Evolutionary conservation across 2,888 invertebrate species (phyloP), one percentile per base, ranked within the genome.

Genomic region (Antheraea yamamai): DNA sequence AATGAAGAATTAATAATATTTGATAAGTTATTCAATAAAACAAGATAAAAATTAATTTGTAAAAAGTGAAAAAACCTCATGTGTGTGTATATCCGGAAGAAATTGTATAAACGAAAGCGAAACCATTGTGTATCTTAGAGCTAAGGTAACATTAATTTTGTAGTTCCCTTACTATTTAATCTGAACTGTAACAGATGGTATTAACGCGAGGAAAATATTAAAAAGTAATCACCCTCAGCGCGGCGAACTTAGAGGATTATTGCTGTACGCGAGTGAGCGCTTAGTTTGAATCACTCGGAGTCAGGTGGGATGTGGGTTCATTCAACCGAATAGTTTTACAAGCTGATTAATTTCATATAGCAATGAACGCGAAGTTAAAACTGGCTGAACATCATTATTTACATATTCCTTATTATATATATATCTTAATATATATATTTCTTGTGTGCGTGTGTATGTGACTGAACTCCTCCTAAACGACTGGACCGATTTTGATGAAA

Each of bases 201-300:
- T 73, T 35, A 61, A 61, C n/a, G 61, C 55, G 68, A n/a, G n/a
- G 23, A n/a, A 55, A 39, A 73, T 73, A 75, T 75, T 75, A 73
- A 75, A 75, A 75, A 72, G 73, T 73, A 73, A 75, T 47, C 68
- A 61, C 39, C 39, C 73, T 55, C 64, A 18, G 64, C 26, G 64
- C 16, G 64, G 75, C 66, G 66, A 73, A 73, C 55, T 73, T 75
- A 68, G 55, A 61, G 70, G 70, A 73, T 73, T 75, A 58, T 73
- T 73, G 35, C 52, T 52, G 74, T 35, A 39, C 39, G 52, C 70
- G n/a, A 52, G 61, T n/a, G 47, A 70, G 23, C 71, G 66, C 52
- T 74, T 70, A 64, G 35, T 26, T 58, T 39, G 30, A 30, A 68
- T 70, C 70, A 71, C 39, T 73, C 30, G 35, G 72, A 58, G 39